Evolutionary conservation across 2,888 invertebrate species (phyloP), one percentile per base, ranked within the genome.

Genomic region (Leucozona laternaria): DNA sequence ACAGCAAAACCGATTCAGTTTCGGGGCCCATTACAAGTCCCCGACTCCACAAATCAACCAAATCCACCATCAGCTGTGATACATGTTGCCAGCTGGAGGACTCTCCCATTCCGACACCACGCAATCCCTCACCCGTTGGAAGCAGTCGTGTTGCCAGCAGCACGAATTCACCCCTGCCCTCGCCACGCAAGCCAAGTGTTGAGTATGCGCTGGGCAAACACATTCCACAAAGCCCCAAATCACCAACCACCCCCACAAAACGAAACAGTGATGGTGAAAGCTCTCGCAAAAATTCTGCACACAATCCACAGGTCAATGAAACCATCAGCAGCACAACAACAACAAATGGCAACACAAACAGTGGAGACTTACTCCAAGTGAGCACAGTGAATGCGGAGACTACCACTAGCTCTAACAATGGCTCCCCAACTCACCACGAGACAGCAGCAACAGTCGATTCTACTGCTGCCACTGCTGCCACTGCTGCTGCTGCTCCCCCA

Each of bases 61-160:
- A 71, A 45, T 73, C 88, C 73, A 50, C 84, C 68, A 88, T 89
- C 58, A 89, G 88, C 83, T 89, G 89, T 53, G 89, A 89, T 78
- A 89, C 91, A 90, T 90, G 91, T 88, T 90, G 90, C 89, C 89
- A 89, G 76, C 43, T 80, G 20, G 87, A 87, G 40, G 79, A 85
- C 13, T 80, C 53, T 53, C 75, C 71, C 88, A 85, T 89, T 88
- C 83, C 89, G 88, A 86, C 89, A 88, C 83, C 89, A 8, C 45
- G 78, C 15, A 82, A 75, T 43, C 70, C 70, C 62, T 86, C 85
- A 4, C 85, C 85, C 7, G 31, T 66, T 5, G 50, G 64, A 40
- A 28, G 20, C 22, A 83, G 53, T n/a, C 17, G 57, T 87, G 73
- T 73, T 85, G 71, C 57, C 28, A 85, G 76, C 78, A 87, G 73